phyloP scores from a whole-genome alignment of 1,140 invertebrate genomes.

The Globodera rostochiensis region DNA sequence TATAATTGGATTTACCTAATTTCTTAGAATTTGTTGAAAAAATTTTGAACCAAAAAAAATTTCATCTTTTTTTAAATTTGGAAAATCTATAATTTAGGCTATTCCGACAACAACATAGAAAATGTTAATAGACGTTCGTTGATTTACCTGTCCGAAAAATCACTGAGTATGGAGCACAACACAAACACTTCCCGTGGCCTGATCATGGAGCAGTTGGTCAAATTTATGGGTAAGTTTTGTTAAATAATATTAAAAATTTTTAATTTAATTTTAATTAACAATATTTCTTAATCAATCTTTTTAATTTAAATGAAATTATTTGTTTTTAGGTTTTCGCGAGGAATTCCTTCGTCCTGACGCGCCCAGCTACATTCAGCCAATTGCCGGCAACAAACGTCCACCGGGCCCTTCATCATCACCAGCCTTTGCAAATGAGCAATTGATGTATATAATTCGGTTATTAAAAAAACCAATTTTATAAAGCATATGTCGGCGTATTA shows the following conservation, averaged over 20 bases:
- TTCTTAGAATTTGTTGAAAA: no score
- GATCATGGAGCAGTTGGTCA: constrained; percentile 59
- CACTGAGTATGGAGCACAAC: constrained; percentile 43
- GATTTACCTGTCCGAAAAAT: constrained; percentile 54
- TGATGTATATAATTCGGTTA: constrained; percentile 10
- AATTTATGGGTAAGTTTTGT: constrained; percentile 51
- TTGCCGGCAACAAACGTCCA: constrained; percentile 28
- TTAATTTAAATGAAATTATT: constrained; percentile 22
- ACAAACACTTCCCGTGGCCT: constrained; percentile 55
- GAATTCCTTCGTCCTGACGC: constrained; percentile 60
- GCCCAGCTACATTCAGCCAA: constrained; percentile 52
- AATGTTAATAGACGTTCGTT: constrained; percentile 55
- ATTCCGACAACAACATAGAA: constrained; percentile 60
- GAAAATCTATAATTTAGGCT: constrained; percentile 39
- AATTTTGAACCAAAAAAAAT: constrained; percentile 1
- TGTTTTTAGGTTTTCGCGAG: constrained; percentile 41
- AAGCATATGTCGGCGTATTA: no score
- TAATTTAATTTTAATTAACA: not conserved
- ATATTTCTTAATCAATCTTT: not conserved
- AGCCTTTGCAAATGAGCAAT: constrained; percentile 51
- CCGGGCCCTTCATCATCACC: constrained; percentile 10
- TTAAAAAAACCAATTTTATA: no score
- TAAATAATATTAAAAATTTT: not conserved
- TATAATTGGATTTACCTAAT: no score
- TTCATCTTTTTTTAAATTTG: not conserved